These are phyloP conservation scores for Tenthredo mesomela DNA, from an alignment of 2,888 invertebrate species.

Conservation along the genomic window DNA sequence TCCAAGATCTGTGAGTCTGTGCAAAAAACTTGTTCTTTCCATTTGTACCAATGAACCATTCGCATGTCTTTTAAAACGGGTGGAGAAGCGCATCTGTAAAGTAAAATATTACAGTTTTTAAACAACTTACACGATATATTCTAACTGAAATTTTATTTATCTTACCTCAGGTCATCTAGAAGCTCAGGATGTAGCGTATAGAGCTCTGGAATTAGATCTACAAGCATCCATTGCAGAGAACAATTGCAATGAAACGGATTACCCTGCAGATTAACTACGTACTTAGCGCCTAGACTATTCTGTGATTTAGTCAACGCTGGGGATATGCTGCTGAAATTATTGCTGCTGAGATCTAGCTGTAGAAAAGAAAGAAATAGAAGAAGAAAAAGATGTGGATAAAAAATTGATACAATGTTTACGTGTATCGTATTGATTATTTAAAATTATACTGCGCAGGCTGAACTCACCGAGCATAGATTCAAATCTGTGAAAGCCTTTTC, in stretches of 20 bases:
- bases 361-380: constrained; percentile 56
- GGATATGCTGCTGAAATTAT: constrained; percentile 78
- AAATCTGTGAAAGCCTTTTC: constrained; percentile 74
- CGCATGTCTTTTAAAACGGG: constrained; percentile 78
- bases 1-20: constrained; percentile 62
- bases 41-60: constrained; percentile 82
- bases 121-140: not conserved
- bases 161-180: constrained; percentile 80
- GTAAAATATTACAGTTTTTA: constrained; percentile 42
- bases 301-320: constrained; percentile 71
- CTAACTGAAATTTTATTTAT: not conserved
- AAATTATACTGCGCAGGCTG: constrained; percentile 3
- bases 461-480: constrained; percentile 80
- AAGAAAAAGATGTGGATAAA: constrained; percentile 44
- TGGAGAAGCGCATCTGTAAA: constrained; percentile 80
- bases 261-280: constrained; percentile 80
- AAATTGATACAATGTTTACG: not conserved
- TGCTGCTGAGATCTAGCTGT: constrained; percentile 82
- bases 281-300: constrained; percentile 74
- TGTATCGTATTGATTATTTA: constrained; percentile 2
- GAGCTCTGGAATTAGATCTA: constrained; percentile 79
- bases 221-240: constrained; percentile 81
- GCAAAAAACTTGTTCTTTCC: constrained; percentile 80
- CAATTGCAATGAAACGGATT: constrained; percentile 85
- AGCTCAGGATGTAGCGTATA: constrained; percentile 78